Percentiles rank a stretch among this genome's conserved stretches.
These are phyloP conservation scores for Mus pahari DNA, from an alignment of 2,113 vertebrate species.

Conservation along the genomic window DNA sequence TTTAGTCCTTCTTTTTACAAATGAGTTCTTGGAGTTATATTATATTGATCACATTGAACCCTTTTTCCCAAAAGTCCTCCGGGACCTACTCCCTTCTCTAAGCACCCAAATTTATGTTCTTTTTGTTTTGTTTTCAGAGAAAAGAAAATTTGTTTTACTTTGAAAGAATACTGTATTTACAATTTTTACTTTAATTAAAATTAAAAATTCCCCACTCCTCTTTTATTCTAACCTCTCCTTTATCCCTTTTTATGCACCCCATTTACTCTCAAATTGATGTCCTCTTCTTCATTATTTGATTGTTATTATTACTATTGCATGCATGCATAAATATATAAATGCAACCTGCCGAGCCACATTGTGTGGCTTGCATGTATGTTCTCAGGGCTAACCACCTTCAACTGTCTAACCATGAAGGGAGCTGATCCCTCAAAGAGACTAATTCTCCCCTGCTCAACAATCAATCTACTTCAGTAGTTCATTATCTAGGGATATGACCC, in stretches of 20 bases:
- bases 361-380: neutral
- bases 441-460: neutral
- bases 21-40: neutral
- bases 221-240: neutral
- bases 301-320: neutral
- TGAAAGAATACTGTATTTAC: neutral
- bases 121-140: neutral
- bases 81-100: neutral
- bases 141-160: neutral
- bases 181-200: neutral
- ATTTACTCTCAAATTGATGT: neutral
- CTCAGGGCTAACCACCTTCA: neutral
- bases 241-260: neutral
- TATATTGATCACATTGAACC: neutral
- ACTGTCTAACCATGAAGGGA: neutral
- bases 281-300: neutral
- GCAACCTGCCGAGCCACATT: neutral
- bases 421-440: neutral
- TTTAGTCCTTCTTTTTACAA: neutral
- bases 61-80: neutral
- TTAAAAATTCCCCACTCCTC: neutral
- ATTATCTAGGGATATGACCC: neutral
- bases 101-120: neutral
- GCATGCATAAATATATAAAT: neutral
- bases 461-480: neutral